Percentiles rank a stretch among this genome's conserved stretches.
Conservation (phyloP, 2,797 vertebrate genomes). For the Danio kyathit region DNA sequence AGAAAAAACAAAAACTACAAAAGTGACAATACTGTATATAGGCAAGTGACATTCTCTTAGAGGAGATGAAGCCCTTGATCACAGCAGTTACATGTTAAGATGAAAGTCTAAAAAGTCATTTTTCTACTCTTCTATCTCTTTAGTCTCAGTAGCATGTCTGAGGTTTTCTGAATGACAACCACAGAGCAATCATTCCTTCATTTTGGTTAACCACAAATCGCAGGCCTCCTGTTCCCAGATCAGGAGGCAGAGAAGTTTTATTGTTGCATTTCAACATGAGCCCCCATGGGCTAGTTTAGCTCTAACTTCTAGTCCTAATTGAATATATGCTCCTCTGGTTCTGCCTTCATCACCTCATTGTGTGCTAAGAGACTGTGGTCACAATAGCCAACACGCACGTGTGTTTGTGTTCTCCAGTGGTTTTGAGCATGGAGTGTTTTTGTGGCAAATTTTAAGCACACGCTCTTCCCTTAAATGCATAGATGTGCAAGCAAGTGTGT, state of each 20-base stretch:
- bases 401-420: slow-evolving; percentile 26
- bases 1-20: slow-evolving; percentile 85
- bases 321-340: slow-evolving; percentile 83
- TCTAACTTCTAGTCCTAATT: slow-evolving; percentile 84
- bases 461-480: slow-evolving; percentile 20
- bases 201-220: slow-evolving; percentile 94
- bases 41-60: slow-evolving; percentile 68
- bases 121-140: not conserved
- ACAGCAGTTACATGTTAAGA: slow-evolving; percentile 2
- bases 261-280: slow-evolving; percentile 74
- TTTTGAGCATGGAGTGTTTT: slow-evolving; percentile 36
- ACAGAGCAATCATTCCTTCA: slow-evolving; percentile 95
- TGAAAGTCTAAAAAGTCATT: not conserved
- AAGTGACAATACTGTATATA: slow-evolving; percentile 75
- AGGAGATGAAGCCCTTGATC: slow-evolving; percentile 33
- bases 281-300: slow-evolving; percentile 79
- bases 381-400: slow-evolving; percentile 20
- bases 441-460: slow-evolving; percentile 40
- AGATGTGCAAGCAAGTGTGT: slow-evolving; percentile 49
- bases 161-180: slow-evolving; percentile 87
- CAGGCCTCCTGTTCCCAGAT: slow-evolving; percentile 83
- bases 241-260: slow-evolving; percentile 84
- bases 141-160: slow-evolving; percentile 43
- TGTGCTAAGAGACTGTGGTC: slow-evolving; percentile 42
- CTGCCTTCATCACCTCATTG: slow-evolving; percentile 66